Percentiles rank a stretch among this genome's conserved stretches.
These are phyloP conservation scores for Onthophagus sagittarius DNA, from an alignment of 2,888 invertebrate species.

Conservation along the genomic window DNA sequence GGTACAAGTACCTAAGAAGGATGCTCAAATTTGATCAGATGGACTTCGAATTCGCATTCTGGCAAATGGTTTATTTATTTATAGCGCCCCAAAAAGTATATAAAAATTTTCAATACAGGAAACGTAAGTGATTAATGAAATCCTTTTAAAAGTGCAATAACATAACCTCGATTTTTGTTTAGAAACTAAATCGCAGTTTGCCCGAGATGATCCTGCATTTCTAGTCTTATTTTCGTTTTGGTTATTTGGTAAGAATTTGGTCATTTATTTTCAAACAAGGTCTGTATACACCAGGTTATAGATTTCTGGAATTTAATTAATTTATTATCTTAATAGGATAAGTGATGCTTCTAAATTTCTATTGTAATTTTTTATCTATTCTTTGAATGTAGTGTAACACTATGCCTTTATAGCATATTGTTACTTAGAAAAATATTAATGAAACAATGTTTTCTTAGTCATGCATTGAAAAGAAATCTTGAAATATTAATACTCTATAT, in stretches of 20 bases:
- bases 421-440: no score
- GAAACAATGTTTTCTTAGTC: no score
- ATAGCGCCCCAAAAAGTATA: constrained; percentile 95
- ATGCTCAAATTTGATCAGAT: constrained; percentile 91
- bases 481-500: no score
- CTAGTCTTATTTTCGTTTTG: constrained; percentile 84
- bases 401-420: no score
- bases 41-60: constrained; percentile 99
- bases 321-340: no score
- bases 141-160: background rate
- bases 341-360: no score
- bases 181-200: constrained; percentile 99
- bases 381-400: no score
- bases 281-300: background rate
- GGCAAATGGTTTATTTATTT: constrained; percentile 98
- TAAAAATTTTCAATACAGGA: constrained; percentile 94
- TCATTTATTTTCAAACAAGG: background rate
- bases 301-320: no score
- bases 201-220: constrained; percentile 98
- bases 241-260: constrained; percentile 68
- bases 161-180: constrained; percentile 25
- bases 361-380: no score
- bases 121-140: constrained; percentile 66
- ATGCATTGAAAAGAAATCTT: no score
- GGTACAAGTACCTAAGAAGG: constrained; percentile 81